A percentile compares a stretch with the other conserved stretches of the same genome.
These are phyloP conservation scores for Buphagus erythrorhynchus DNA, from an alignment of 2,797 vertebrate species.

Conservation along the genomic window DNA sequence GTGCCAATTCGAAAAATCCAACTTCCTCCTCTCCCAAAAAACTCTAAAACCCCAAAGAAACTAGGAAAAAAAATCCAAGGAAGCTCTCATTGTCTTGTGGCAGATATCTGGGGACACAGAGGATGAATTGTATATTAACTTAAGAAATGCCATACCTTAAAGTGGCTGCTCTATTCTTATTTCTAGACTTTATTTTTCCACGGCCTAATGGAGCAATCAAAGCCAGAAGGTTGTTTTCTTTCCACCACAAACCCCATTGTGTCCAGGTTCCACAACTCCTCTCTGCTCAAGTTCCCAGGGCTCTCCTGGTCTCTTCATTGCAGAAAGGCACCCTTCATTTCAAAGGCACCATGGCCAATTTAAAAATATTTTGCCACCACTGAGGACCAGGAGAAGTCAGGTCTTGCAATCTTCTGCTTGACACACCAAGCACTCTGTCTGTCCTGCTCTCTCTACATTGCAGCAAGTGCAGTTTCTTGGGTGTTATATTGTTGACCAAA, in stretches of 20 bases:
- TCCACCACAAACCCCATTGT: neutral
- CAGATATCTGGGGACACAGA: neutral
- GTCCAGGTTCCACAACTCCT: fast-evolving
- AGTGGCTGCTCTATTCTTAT: neutral
- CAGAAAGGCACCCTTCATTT: neutral
- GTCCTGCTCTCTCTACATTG: fast-evolving
- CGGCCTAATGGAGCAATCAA: neutral
- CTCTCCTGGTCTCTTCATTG: neutral
- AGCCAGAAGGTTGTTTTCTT: neutral
- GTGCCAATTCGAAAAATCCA: neutral
- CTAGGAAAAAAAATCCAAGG: neutral
- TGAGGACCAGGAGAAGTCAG: neutral
- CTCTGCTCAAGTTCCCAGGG: neutral
- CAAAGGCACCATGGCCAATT: neutral
- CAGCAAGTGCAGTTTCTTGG: neutral
- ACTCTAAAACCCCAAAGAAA: neutral
- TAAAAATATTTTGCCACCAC: neutral
- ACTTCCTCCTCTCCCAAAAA: neutral
- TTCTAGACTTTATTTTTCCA: neutral
- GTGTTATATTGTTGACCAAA: neutral
- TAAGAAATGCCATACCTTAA: neutral
- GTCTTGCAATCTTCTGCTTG: neutral
- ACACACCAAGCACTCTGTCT: neutral
- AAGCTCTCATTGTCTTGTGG: neutral
- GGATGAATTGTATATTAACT: neutral